phyloP scores from a whole-genome alignment of 2,113 vertebrate species.

The Urocitellus parryii region DNA sequence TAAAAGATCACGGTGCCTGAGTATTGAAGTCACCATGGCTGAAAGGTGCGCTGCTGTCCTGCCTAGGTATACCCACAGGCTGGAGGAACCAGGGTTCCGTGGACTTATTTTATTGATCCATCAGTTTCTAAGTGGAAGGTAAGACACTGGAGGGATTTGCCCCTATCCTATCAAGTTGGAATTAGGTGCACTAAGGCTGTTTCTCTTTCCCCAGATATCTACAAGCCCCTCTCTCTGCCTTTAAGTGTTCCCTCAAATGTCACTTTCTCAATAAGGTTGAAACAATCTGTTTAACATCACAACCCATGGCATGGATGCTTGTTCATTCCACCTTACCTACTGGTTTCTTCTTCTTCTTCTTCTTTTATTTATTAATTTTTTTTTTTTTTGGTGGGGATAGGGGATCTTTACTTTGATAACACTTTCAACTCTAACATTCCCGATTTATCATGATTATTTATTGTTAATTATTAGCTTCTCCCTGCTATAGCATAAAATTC shows the following conservation, averaged over 20 bases:
- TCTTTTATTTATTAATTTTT: too few relatives aligned
- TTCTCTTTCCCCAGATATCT: not conserved
- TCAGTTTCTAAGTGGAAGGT: fast-evolving
- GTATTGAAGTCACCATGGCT: not conserved
- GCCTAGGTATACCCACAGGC: not conserved
- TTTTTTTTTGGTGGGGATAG: not conserved
- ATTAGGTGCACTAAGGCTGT: too few relatives aligned
- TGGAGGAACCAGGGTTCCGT: fast-evolving
- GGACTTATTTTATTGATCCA: not conserved
- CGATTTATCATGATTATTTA: not conserved
- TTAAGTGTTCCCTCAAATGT: not conserved
- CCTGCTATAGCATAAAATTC: too few relatives aligned
- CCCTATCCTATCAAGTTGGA: not conserved
- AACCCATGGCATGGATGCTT: fast-evolving
- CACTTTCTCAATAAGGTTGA: not conserved
- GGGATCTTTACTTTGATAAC: not conserved
- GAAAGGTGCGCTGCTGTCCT: fast-evolving
- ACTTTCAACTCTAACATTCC: not conserved
- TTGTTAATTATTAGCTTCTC: not conserved
- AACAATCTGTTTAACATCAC: not conserved
- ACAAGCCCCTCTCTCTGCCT: not conserved
- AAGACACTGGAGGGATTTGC: not conserved
- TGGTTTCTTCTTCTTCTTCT: not conserved
- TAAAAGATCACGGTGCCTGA: not conserved
- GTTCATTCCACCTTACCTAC: fast-evolving